These are phyloP conservation scores for Battus philenor DNA, from an alignment of 1,140 invertebrate genomes.

Conservation along the genomic window DNA sequence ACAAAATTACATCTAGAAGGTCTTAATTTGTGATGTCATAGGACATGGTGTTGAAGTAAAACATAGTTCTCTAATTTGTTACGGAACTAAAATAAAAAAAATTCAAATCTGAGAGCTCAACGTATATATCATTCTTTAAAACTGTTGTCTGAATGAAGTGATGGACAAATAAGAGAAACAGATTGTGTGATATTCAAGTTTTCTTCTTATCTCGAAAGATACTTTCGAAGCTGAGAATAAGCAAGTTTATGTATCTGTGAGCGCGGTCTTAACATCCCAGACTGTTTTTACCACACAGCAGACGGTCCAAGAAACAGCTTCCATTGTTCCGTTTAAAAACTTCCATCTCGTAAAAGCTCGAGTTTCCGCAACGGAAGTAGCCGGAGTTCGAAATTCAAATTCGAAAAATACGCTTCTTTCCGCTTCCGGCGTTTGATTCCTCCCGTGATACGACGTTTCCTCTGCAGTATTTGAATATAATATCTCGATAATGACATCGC, in stretches of 20 bases:
- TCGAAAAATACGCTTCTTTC: constrained; percentile 72
- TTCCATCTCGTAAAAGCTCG: constrained; percentile 60
- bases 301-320: constrained; percentile 7
- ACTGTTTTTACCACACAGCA: constrained; percentile 14
- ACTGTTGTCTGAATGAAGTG: not conserved
- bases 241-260: constrained; percentile 7
- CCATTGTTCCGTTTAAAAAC: constrained; percentile 45
- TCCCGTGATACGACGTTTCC: constrained; percentile 68
- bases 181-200: constrained; percentile 8
- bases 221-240: constrained; percentile 14
- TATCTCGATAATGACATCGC: constrained; percentile 31
- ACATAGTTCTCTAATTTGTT: too few relatives aligned
- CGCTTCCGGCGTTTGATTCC: constrained; percentile 73
- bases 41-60: too few relatives aligned
- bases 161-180: not conserved
- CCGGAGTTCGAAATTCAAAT: constrained; percentile 71
- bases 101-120: too few relatives aligned
- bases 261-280: constrained; percentile 1
- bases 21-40: too few relatives aligned
- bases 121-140: too few relatives aligned
- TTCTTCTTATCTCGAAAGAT: constrained; percentile 1
- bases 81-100: too few relatives aligned
- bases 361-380: constrained; percentile 63
- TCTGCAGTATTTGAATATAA: constrained; percentile 40
- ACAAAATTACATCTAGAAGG: too few relatives aligned